Conservation (phyloP, 2,113 vertebrate species). For the Athene cunicularia region DNA sequence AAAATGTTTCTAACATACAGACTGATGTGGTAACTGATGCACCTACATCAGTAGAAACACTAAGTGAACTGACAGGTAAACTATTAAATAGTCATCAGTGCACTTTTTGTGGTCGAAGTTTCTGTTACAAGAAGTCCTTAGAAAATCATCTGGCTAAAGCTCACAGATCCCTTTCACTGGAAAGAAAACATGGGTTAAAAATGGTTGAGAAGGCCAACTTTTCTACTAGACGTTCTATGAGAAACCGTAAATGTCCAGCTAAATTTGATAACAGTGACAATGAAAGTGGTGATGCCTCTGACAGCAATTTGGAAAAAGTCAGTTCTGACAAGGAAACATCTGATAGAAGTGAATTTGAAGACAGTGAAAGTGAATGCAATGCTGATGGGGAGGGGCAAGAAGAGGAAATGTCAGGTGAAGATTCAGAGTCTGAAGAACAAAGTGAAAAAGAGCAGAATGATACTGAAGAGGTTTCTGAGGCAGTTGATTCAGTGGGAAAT, state of each 20-base stretch:
- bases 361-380: constrained; percentile 76
- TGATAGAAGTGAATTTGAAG: constrained; percentile 68
- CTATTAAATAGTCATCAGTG: constrained; percentile 73
- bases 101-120: constrained; percentile 75
- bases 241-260: constrained; percentile 82
- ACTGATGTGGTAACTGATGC: constrained; percentile 56
- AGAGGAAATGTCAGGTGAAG: constrained; percentile 72
- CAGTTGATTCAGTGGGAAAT: constrained; percentile 64
- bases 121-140: constrained; percentile 82
- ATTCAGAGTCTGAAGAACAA: constrained; percentile 69
- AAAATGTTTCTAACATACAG: constrained; percentile 61
- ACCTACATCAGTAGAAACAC: constrained; percentile 41
- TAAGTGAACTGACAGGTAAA: constrained; percentile 70
- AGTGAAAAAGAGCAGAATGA: constrained; percentile 71
- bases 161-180: constrained; percentile 62
- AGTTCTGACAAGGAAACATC: constrained; percentile 69
- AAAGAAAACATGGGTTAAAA: constrained; percentile 70
- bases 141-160: constrained; percentile 82
- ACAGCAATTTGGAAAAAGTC: constrained; percentile 61
- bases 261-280: constrained; percentile 81
- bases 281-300: constrained; percentile 66
- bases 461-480: constrained; percentile 69
- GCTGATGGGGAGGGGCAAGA: constrained; percentile 66
- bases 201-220: constrained; percentile 73
- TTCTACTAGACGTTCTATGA: constrained; percentile 80